Percentiles rank a stretch among this genome's conserved stretches.
Evolutionary conservation across 2,797 vertebrate genomes (phyloP).

Genomic region (Antennarius maculatus): DNA sequence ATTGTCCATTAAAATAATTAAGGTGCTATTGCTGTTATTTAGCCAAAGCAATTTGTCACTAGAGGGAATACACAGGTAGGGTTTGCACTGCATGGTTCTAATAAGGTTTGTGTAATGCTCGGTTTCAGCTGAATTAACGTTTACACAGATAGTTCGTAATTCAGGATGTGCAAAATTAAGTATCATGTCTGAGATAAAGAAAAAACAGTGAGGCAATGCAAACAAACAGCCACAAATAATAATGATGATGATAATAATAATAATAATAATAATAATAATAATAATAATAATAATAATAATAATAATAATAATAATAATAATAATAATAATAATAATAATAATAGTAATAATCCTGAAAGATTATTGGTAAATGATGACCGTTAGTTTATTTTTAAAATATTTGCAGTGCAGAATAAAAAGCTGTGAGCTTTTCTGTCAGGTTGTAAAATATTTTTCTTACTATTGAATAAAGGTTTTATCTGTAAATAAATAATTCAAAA

Average conservation of each 20-base stretch:
- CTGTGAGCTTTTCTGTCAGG: too few relatives aligned
- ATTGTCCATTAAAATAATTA: slow-evolving; percentile 78
- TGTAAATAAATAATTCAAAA: slow-evolving; percentile 1
- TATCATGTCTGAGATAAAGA: too few relatives aligned
- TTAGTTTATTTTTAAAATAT: too few relatives aligned
- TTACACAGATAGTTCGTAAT: too few relatives aligned
- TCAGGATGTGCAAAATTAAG: not conserved
- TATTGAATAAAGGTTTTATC: not conserved
- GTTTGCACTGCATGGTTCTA: not conserved
- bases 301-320: not conserved
- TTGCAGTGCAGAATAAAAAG: too few relatives aligned
- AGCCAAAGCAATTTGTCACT: slow-evolving; percentile 47
- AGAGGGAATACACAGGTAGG: slow-evolving; percentile 24
- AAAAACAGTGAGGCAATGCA: not conserved
- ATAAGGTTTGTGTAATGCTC: not conserved
- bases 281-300: not conserved
- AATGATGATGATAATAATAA: not conserved
- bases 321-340: not conserved
- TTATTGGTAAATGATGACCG: not conserved
- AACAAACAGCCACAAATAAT: not conserved
- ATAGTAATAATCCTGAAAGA: not conserved
- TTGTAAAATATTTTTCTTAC: too few relatives aligned
- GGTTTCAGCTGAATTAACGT: not conserved
- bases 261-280: not conserved
- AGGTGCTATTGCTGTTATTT: slow-evolving; percentile 67